Base-by-base conservation (phyloP, 2,888 invertebrate species). In the Scelioninae gen. 1 region DNA sequence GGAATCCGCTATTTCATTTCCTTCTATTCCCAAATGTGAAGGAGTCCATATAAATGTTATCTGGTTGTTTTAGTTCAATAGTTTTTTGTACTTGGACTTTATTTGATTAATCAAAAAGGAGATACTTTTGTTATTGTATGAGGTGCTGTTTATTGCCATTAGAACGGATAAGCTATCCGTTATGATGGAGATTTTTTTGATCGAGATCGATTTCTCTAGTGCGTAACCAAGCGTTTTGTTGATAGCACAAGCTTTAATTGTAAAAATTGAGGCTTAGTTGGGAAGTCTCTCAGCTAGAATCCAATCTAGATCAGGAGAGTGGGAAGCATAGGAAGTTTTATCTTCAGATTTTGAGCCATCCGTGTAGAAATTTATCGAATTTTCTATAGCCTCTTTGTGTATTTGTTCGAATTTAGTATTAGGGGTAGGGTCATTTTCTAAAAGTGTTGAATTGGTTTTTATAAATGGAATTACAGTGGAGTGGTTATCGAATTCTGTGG, bases 81-180 rank as follows among this genome's bases (percentile, higher is more conserved):
- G 13, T 23, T 8, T 29, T 10, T 15, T 1, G 8, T 49, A 43
- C 34, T 60, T 60, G 8, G 15, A 2, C 40, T 49, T 66, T 13
- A 66, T 66, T 0, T 66, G 31, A 16, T 66, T 31, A 13, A 55
- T 53, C 0, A 66, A 8, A 15, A 38, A 53, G 1, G 65, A 53
- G n/a, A n/a, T n/a, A n/a, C n/a, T n/a, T 29, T 66, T 38, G 9
- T 40, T 40, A 11, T 40, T 40, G 11, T 6, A 11, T 11, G 4
- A 4, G 11, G 40, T n/a, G n/a, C n/a, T 11, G 5, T 40, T 10
- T 11, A 40, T 8, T 40, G 40, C 7, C 7, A 11, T 6, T 0
- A 68, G 31, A 6, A 32, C 32, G n/a, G 69, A 69, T 5, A 43
- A 6, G n/a, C 58, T 58, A 15, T 69, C 69, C 11, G 69, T 13